Evolutionary conservation across 2,888 invertebrate genomes (phyloP), one percentile per base, ranked within the genome.

Genomic region (Drosophila neonasuta): DNA sequence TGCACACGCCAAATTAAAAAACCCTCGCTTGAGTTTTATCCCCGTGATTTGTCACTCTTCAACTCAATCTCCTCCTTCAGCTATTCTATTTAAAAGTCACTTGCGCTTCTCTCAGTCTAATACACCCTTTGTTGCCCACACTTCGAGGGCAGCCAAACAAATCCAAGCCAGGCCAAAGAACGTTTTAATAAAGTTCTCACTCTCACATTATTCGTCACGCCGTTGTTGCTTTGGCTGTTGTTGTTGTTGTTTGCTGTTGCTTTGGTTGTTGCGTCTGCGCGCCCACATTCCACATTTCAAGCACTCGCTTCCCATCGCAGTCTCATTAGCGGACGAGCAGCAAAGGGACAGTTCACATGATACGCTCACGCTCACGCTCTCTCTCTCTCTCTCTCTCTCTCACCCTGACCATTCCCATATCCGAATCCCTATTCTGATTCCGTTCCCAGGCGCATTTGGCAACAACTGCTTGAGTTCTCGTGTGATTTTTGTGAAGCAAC

Each of bases 401-500:
- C 36, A 62, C 58, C 65, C 57, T 44, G 59, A 17, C 42, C 10
- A 15, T 39, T 42, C 39, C 36, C 11, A 67, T 45, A 10, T 13
- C 39, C n/a, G 24, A 32, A 41, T 45, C 39, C 46, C 51, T 29
- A 17, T 34, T 15, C 60, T 50, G 36, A 32, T 20, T 15, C 60
- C 62, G 41, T 71, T 71, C 75, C 80, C 71, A 74, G 76, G 66
- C 71, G 44, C 71, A 64, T 61, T 57, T 61, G 60, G 55, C 78
- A 64, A 24, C 77, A 83, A 79, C 83, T 87, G 88, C 60, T 71
- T 59, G 59, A 51, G 83, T 89, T 89, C 89, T 88, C 89, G 89
- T 89, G 89, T 89, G 89, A 89, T 88, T 88, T 82, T 81, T 76
- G 75, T 61, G 82, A 84, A 81, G 79, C 79, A 66, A 72, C 71